Evolutionary conservation across 53 echinoderm and acorn worm genomes (phyloP), one percentile per base, ranked within the genome.

Genomic region (Echinometra lucunter): DNA sequence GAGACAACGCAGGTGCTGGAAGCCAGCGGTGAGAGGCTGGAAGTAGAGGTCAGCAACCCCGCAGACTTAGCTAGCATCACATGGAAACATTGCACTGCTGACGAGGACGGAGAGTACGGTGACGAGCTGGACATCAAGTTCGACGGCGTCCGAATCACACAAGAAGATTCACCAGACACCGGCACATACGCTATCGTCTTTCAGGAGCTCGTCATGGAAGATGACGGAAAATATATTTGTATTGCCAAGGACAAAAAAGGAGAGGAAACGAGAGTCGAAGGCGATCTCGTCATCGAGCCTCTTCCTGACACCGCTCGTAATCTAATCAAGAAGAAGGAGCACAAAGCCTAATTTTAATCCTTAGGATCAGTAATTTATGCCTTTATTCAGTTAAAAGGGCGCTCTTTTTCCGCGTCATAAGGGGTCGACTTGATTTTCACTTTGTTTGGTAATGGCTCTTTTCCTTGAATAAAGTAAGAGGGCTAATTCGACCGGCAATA

Each of bases 161-260:
- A 93, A 40, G 93, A 93, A 25, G 93, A 78, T 19, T 47, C 49
- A 19, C 34, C 93, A 2, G 93, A 93, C 19, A 0, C 80, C 37
- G 93, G 93, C 82, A 57, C 27, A 23, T 93, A 93, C 81, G 78
- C 93, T 1, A 93, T 93, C 93, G 93, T 93, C 93, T 93, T 93
- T 93, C 93, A 93, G n/a, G 93, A 93, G 81, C 81, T 93, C 35
- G 37, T 78, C 57, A 93, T 93, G 93, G 37, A 28, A 9, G 93
- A 93, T 37, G 93, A 93, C 81, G 93, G 93, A 19, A 93, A 93
- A 57, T 93, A 93, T 57, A 93, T 81, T 81, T 93, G 93, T 45
- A 93, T 93, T 93, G 93, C 81, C 81, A 93, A 70, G 81, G 93
- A 93, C 93, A 56, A 53, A n/a, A 93, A 93, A 80, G 93, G 93